These are phyloP conservation scores for Aegotheles bennettii DNA, from an alignment of 2,113 vertebrate genomes.

Conservation along the genomic window DNA sequence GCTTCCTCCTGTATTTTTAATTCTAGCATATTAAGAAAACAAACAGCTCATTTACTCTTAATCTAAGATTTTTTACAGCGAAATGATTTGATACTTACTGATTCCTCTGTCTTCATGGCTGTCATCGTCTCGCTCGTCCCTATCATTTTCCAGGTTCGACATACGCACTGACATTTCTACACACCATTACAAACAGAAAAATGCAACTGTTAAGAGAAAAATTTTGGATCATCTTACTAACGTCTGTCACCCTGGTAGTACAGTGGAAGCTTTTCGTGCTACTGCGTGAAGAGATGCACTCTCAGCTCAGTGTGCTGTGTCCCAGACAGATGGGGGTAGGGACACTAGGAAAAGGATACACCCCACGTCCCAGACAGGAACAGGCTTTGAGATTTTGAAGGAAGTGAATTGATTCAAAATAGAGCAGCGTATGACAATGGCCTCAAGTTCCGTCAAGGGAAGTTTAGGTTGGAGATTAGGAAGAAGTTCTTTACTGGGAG, in stretches of 20 bases:
- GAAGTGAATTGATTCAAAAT: background rate
- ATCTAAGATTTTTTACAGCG: background rate
- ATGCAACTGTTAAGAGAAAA: slow-evolving; percentile 41
- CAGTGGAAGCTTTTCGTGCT: background rate
- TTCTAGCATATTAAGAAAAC: background rate
- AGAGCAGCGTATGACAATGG: too few relatives aligned
- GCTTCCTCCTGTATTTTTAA: background rate
- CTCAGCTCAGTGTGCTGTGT: background rate
- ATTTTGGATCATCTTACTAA: background rate
- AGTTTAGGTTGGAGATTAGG: too few relatives aligned
- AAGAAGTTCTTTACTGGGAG: too few relatives aligned
- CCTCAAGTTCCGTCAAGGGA: too few relatives aligned
- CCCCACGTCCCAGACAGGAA: background rate
- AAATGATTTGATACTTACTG: slow-evolving; percentile 78
- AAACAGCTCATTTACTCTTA: background rate
- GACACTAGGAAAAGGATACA: background rate
- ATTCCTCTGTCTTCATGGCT: slow-evolving; percentile 97
- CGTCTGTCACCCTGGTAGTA: background rate
- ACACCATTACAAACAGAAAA: slow-evolving; percentile 57
- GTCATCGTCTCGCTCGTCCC: slow-evolving; percentile 95
- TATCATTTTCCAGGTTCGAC: slow-evolving; percentile 97
- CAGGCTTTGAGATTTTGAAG: background rate
- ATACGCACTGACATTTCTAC: slow-evolving; percentile 98
- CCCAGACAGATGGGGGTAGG: rapidly evolving
- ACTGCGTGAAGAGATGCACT: background rate